A percentile compares a stretch with the other conserved stretches of the same genome.
Conservation (phyloP, 2,113 vertebrate species). For the Ceyx cyanopectus region DNA sequence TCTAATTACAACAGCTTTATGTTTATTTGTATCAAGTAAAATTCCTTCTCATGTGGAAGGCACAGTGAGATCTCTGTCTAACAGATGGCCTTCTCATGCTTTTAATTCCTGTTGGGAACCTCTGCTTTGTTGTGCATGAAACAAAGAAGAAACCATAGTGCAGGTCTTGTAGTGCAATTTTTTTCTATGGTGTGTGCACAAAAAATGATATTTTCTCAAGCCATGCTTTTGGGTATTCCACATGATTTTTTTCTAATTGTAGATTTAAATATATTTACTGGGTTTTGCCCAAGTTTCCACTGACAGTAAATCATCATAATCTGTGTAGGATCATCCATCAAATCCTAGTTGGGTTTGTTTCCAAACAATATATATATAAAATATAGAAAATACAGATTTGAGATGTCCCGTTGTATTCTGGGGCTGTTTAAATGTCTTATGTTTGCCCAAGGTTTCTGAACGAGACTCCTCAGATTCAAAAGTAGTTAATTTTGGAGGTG, state of each 20-base stretch:
- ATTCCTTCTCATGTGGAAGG: not conserved
- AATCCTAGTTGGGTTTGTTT: not conserved
- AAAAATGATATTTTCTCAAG: not conserved
- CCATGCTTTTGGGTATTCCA: not conserved
- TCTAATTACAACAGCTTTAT: not conserved
- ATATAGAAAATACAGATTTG: not conserved
- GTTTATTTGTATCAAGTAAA: not conserved
- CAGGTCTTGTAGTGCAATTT: not conserved
- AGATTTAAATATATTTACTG: not conserved
- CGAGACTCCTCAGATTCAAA: not conserved
- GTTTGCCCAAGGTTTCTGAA: not conserved
- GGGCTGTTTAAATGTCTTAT: not conserved
- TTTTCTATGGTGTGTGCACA: not conserved
- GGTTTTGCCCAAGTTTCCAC: not conserved
- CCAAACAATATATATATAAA: not conserved
- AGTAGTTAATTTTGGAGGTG: not conserved
- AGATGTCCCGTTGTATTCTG: not conserved
- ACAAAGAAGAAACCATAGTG: not conserved
- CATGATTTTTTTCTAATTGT: not conserved
- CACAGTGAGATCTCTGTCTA: not conserved
- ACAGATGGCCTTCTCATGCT: conserved; percentile 16
- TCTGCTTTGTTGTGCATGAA: not conserved
- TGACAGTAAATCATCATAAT: not conserved
- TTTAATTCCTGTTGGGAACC: conserved; percentile 16
- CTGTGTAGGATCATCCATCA: not conserved